Base-by-base conservation (phyloP, 2,888 invertebrate genomes). In the Blera fallax region DNA sequence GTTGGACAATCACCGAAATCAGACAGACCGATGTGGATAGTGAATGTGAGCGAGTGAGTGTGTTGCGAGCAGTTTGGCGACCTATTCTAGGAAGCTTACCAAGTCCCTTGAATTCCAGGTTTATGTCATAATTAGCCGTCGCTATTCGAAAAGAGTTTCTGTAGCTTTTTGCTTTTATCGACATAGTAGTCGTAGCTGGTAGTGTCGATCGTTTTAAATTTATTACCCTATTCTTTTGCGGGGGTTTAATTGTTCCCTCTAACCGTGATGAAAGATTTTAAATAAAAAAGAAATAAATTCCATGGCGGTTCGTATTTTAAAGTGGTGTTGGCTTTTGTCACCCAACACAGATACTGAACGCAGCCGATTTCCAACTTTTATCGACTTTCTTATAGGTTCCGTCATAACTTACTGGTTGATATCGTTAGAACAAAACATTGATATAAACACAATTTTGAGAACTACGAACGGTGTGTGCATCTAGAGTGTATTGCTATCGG, bases 261-360 rank as follows among this genome's bases (percentile, higher is more conserved):
- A 32, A 24, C 69, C 34, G 16, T 52, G 48, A 77, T 16, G 50
- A 65, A 58, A 58, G 34, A 37, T 48, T 78, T 65, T 54, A 27
- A 32, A 80, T 65, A 80, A 80, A 74, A 67, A 74, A 40, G 24
- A 67, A 62, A 83, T 73, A 73, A 83, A 78, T 79, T 72, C 34
- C 21, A 73, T 21, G 37, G 83, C 78, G 78, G 78, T 40, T 67
- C 45, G 67, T 73, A 83, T 73, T 83, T 83, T 83, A 24, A 67
- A 78, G 83, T 79, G 67, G 83, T 83, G 83, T 83, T 83, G 78
- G 16, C 73, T 83, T 79, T 83, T 83, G 83, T 83, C 73, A 83
- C 73, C 73, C 72, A 54, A 48, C 50, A 62, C 79, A 67, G 83
- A 73, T 78, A 82, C 34, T 65, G 34, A 56, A 48, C 52, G 65